Conservation (phyloP, 2,113 vertebrate genomes). For the Cariama cristata region DNA sequence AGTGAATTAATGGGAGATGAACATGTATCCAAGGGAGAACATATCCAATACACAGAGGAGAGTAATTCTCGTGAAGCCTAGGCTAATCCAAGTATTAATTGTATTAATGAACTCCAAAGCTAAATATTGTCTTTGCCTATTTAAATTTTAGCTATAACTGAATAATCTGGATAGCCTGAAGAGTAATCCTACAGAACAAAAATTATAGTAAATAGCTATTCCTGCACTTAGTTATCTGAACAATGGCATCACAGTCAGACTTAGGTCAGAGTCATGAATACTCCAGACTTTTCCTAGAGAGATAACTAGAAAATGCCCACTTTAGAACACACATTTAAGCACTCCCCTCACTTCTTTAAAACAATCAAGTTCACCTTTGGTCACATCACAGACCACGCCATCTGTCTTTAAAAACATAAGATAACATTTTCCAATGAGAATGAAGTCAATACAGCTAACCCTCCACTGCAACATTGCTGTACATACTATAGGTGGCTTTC, state of each 20-base stretch:
- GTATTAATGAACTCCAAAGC: neutral
- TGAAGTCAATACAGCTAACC: constrained; percentile 38
- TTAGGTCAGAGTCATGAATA: neutral
- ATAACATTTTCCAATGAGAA: constrained; percentile 26
- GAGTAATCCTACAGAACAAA: neutral
- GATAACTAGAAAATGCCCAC: neutral
- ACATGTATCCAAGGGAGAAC: neutral
- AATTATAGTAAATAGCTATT: neutral
- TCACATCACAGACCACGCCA: neutral
- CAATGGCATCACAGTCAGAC: neutral
- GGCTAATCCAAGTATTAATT: neutral
- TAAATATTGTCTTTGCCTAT: neutral
- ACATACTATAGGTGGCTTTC: neutral
- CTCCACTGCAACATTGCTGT: neutral
- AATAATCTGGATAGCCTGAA: neutral
- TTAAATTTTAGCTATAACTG: neutral
- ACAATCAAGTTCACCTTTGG: neutral
- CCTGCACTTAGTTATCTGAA: neutral
- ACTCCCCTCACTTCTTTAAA: neutral
- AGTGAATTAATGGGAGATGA: neutral
- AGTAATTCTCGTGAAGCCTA: neutral
- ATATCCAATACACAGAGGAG: neutral
- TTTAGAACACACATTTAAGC: neutral
- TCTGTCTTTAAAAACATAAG: constrained; percentile 26
- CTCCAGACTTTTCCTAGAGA: neutral